These are phyloP conservation scores for Irena cyanogastra DNA, from an alignment of 2,113 vertebrate genomes.

Conservation along the genomic window DNA sequence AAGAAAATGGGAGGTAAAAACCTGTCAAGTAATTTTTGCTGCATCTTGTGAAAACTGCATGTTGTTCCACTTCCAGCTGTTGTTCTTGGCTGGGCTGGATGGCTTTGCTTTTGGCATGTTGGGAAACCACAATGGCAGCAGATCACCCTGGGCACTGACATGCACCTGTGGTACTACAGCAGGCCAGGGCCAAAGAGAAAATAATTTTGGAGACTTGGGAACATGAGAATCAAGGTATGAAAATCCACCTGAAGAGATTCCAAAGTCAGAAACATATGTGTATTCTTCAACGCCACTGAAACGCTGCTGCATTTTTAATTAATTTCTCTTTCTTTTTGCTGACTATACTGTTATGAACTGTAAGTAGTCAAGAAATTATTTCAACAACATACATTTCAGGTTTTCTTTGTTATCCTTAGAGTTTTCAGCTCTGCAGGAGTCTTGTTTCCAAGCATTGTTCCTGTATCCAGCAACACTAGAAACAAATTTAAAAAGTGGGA, in stretches of 20 bases:
- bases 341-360: neutral
- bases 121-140: neutral
- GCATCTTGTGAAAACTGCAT: neutral
- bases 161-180: accelerated
- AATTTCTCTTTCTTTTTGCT: neutral
- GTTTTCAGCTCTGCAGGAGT: conserved; percentile 1
- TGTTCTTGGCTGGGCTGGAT: neutral
- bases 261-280: accelerated
- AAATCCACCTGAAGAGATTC: neutral
- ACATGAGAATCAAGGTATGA: neutral
- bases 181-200: neutral
- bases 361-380: neutral
- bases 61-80: accelerated
- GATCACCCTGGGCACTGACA: neutral
- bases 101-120: neutral
- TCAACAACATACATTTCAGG: neutral
- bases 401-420: conserved; percentile 8
- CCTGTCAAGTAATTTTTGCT: neutral
- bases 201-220: neutral
- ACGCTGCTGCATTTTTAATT: neutral
- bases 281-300: neutral
- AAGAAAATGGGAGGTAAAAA: neutral
- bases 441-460: conserved; percentile 56
- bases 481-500: neutral
- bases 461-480: neutral